These are phyloP conservation scores for Tragulus kanchil DNA, from an alignment of 2,113 vertebrate species.

Conservation along the genomic window DNA sequence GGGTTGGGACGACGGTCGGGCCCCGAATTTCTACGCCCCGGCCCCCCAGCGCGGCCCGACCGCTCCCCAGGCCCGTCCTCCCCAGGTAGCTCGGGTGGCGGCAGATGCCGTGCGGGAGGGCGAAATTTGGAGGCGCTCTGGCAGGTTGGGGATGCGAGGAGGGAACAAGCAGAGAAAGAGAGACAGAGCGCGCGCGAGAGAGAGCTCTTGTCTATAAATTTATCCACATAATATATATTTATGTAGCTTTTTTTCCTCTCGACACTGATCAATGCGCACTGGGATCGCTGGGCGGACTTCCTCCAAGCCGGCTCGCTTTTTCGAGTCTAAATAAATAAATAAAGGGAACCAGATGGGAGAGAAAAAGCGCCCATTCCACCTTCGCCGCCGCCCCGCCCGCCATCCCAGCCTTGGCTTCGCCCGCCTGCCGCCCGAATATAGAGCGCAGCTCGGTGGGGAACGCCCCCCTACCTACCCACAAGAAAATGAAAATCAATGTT, in stretches of 20 bases:
- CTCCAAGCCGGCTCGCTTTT: constrained; percentile 73
- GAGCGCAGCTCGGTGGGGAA: constrained; percentile 66
- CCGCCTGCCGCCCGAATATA: constrained; percentile 68
- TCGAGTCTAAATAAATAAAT: constrained; percentile 82
- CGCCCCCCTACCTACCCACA: constrained; percentile 51
- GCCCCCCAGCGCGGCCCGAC: background rate
- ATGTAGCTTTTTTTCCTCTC: constrained; percentile 78
- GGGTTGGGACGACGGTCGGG: constrained; percentile 1
- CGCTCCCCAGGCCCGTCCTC: constrained; percentile 36
- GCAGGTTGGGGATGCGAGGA: constrained; percentile 70
- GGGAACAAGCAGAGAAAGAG: constrained; percentile 16
- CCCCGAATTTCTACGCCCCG: background rate
- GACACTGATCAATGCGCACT: constrained; percentile 79
- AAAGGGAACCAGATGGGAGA: constrained; percentile 78
- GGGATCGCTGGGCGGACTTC: constrained; percentile 64
- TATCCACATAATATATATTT: constrained; percentile 83
- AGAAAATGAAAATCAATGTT: constrained; percentile 77
- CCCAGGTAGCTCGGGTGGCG: constrained; percentile 59
- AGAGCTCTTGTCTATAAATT: constrained; percentile 78
- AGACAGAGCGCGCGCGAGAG: constrained; percentile 4
- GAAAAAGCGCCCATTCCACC: constrained; percentile 79
- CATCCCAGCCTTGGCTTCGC: constrained; percentile 75
- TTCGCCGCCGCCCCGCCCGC: constrained; percentile 81
- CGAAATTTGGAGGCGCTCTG: constrained; percentile 65
- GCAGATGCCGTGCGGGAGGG: constrained; percentile 25